Evolutionary conservation across 2,888 invertebrate species (phyloP).

Genomic region (Lithodes maja): DNA sequence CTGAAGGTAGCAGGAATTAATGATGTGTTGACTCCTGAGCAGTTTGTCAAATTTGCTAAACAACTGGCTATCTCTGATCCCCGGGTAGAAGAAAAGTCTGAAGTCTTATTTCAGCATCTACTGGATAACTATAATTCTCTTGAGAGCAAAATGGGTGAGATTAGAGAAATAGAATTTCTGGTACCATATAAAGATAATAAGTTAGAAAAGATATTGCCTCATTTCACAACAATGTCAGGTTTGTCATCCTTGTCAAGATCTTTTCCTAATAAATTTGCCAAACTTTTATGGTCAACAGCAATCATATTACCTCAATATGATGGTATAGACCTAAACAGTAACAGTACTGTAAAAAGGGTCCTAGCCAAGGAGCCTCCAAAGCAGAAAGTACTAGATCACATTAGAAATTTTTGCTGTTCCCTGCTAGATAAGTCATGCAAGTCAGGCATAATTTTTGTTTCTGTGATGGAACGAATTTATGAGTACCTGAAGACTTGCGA

Average conservation of each 20-base stretch:
- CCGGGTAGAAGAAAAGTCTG: constrained; percentile 14
- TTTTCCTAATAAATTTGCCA: neutral
- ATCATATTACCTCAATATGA: constrained; percentile 24
- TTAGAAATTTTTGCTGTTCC: constrained; percentile 8
- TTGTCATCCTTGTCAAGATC: constrained; percentile 2
- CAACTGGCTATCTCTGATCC: neutral
- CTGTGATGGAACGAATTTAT: constrained; percentile 43
- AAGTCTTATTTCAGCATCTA: constrained; percentile 1
- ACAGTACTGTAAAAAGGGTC: neutral
- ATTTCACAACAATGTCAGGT: constrained; percentile 23
- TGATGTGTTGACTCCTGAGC: neutral
- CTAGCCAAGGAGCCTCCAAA: neutral
- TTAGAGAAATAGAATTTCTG: constrained; percentile 30
- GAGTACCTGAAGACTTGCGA: neutral
- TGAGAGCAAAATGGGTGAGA: neutral
- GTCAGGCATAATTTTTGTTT: neutral
- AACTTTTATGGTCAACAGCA: constrained; percentile 27
- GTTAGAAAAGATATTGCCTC: neutral
- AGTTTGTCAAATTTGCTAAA: constrained; percentile 13
- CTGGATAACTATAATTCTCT: neutral
- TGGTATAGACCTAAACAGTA: too few species aligned
- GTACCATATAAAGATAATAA: constrained; percentile 5
- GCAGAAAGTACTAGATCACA: constrained; percentile 16
- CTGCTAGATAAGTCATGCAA: neutral
- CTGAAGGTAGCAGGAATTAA: constrained; percentile 34